These are phyloP conservation scores for Lethocerus indicus DNA, from an alignment of 1,140 invertebrate genomes.

Conservation along the genomic window DNA sequence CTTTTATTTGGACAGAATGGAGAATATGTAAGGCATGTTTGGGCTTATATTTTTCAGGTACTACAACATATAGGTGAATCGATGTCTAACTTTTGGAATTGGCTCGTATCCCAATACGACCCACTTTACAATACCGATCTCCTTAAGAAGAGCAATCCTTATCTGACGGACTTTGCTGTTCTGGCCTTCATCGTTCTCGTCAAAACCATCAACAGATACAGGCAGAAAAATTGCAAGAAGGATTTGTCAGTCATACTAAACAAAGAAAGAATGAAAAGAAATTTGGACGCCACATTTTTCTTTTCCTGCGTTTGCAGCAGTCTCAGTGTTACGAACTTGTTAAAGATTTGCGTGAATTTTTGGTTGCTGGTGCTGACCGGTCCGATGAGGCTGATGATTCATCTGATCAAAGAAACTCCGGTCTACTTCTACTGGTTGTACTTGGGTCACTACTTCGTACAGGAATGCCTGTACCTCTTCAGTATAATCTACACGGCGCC, in stretches of 20 bases:
- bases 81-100: slow-evolving; percentile 58
- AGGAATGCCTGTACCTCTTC: slow-evolving; percentile 35
- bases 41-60: slow-evolving; percentile 26
- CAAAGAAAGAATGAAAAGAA: slow-evolving; percentile 21
- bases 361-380: neutral
- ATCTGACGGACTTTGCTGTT: slow-evolving; percentile 36
- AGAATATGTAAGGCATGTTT: no score
- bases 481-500: slow-evolving; percentile 30
- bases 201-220: slow-evolving; percentile 36
- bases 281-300: neutral
- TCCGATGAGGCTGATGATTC: neutral
- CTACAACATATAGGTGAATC: slow-evolving; percentile 45
- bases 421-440: slow-evolving; percentile 24
- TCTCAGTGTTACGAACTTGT: neutral
- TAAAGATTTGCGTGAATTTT: neutral
- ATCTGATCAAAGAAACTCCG: neutral
- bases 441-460: slow-evolving; percentile 30
- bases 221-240: no score
- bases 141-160: slow-evolving; percentile 39
- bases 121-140: slow-evolving; percentile 49
- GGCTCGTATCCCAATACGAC: slow-evolving; percentile 59
- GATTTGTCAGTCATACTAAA: slow-evolving; percentile 9
- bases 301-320: neutral
- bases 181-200: slow-evolving; percentile 37
- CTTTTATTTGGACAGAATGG: no score